Percentiles rank a stretch among this genome's conserved stretches.
These are phyloP conservation scores for Megaceryle maxima DNA, from an alignment of 2,113 vertebrate species.

Conservation along the genomic window DNA sequence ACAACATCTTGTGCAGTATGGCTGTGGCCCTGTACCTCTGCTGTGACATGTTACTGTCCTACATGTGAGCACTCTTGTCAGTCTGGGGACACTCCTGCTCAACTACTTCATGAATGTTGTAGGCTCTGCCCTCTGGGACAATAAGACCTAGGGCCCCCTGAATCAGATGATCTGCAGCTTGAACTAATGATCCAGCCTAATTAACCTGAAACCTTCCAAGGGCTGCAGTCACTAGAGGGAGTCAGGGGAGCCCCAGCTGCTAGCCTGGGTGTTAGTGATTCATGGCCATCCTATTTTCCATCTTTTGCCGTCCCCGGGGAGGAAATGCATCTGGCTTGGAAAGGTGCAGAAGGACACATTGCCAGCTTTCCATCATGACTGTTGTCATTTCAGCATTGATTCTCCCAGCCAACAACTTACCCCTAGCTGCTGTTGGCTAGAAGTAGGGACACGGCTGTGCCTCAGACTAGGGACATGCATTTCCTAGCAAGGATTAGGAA, in stretches of 20 bases:
- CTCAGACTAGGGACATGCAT: neutral
- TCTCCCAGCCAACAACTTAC: neutral
- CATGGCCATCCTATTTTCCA: neutral
- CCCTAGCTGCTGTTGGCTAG: neutral
- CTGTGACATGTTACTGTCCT: neutral
- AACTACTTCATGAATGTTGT: neutral
- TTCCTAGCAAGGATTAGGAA: neutral
- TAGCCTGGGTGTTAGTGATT: neutral
- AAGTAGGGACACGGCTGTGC: neutral
- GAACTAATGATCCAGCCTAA: neutral
- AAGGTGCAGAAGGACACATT: neutral
- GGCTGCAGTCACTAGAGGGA: neutral
- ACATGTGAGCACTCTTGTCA: neutral
- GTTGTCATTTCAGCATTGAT: neutral
- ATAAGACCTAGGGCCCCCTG: neutral
- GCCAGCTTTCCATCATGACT: neutral
- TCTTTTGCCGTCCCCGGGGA: neutral
- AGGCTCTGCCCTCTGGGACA: neutral
- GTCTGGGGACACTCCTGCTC: neutral
- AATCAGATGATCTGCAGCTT: neutral
- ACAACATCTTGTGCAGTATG: neutral
- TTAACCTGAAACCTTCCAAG: neutral
- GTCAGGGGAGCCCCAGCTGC: neutral
- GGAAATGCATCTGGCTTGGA: neutral
- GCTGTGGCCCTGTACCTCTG: neutral